Evolutionary conservation across 92 coral and sea anemone genomes (phyloP).

Genomic region (Heliopora coerulea): DNA sequence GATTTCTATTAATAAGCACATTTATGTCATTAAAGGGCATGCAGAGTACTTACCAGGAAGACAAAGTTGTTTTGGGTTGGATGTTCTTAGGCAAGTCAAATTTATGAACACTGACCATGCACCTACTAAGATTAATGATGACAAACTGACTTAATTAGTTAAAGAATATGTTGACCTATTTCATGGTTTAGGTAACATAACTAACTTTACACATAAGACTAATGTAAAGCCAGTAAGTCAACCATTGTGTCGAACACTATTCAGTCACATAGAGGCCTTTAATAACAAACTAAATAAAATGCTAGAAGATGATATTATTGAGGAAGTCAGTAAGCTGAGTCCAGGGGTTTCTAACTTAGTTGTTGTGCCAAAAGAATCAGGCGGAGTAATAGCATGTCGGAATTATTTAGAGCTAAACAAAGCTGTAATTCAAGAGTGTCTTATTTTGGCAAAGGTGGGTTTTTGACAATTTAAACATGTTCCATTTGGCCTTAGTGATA

Average conservation of each 20-base stretch:
- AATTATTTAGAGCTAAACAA: conserved; percentile 45
- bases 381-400: conserved; percentile 42
- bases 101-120: neutral
- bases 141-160: conserved; percentile 31
- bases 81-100: conserved; percentile 24
- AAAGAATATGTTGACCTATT: conserved; percentile 39
- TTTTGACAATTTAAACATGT: conserved; percentile 41
- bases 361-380: conserved; percentile 47
- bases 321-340: conserved; percentile 40
- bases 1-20: neutral
- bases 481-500: conserved; percentile 50
- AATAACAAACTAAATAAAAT: neutral
- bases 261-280: conserved; percentile 43
- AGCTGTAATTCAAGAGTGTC: conserved; percentile 50
- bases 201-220: neutral
- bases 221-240: conserved; percentile 45
- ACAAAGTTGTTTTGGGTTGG: conserved; percentile 44
- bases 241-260: conserved; percentile 33
- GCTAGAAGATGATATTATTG: conserved; percentile 34
- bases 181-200: conserved; percentile 41
- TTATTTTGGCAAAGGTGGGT: conserved; percentile 17
- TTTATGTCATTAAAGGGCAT: conserved; percentile 52
- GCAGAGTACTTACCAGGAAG: conserved; percentile 47
- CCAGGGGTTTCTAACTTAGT: conserved; percentile 53
- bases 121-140: neutral